Conservation (phyloP, 2,888 invertebrate genomes). For the Leucoptera coffeella region DNA sequence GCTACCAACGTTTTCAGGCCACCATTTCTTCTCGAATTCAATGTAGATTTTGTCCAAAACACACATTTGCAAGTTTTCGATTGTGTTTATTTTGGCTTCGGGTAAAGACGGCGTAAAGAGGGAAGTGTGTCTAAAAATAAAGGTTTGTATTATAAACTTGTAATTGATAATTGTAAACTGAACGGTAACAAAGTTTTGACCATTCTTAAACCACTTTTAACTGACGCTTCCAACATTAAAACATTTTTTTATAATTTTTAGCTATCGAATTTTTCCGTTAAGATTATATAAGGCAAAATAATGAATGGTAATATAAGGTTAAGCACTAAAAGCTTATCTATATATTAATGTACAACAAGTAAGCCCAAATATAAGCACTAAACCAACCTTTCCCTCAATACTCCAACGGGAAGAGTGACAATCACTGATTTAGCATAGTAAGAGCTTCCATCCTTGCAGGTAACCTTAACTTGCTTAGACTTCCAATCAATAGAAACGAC, state of each 20-base stretch:
- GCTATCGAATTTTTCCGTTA: no score
- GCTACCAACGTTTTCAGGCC: slow-evolving; percentile 40
- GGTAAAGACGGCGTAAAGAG: slow-evolving; percentile 58
- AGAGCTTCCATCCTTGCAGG: slow-evolving; percentile 47
- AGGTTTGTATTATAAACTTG: neutral
- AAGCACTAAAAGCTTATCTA: no score
- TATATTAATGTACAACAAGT: no score
- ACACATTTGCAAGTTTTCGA: slow-evolving; percentile 58
- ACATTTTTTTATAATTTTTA: no score
- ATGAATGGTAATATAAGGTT: no score
- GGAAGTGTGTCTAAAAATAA: slow-evolving; percentile 22
- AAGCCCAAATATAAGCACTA: no score
- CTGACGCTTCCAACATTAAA: no score
- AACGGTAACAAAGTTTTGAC: no score
- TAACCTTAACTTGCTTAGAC: slow-evolving; percentile 33
- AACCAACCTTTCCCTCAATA: slow-evolving; percentile 47
- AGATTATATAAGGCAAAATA: no score
- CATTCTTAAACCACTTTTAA: no score
- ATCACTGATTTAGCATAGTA: slow-evolving; percentile 59
- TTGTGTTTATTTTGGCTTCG: slow-evolving; percentile 44
- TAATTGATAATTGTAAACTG: no score
- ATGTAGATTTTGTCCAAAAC: slow-evolving; percentile 65
- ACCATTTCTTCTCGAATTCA: slow-evolving; percentile 61
- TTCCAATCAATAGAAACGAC: slow-evolving; percentile 46
- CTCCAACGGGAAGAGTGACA: slow-evolving; percentile 62